Base-by-base conservation (phyloP, 2,888 invertebrate genomes). In the Eugnorisma glareosa region DNA sequence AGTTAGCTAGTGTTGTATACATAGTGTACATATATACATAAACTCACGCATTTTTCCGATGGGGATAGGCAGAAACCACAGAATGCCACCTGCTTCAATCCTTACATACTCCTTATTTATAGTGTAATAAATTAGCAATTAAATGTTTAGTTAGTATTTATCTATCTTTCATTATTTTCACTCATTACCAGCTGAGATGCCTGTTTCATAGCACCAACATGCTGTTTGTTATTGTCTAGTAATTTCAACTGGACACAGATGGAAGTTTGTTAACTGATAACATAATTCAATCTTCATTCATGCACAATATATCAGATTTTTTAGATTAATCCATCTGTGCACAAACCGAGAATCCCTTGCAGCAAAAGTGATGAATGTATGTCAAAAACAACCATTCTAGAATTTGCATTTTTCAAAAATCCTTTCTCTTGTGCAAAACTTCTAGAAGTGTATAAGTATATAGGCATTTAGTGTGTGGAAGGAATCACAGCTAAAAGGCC, bases 1-100 rank as follows among this genome's bases (percentile, higher is more conserved):
- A 93, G 48, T 80, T 80, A 88, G 73, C 79, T 73, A 13, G 21
- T 67, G 61, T 75, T 77, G 68, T n/a, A n/a, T n/a, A n/a, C n/a
- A n/a, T 35, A 35, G 35, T 35, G 35, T 35, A 35, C 35, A n/a
- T n/a, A n/a, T n/a, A n/a, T n/a, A n/a, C n/a, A n/a, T n/a, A n/a
- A n/a, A n/a, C n/a, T n/a, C n/a, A n/a, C n/a, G n/a, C n/a, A n/a
- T n/a, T n/a, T n/a, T n/a, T n/a, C n/a, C n/a, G n/a, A n/a, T n/a
- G n/a, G n/a, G n/a, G n/a, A n/a, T n/a, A n/a, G n/a, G n/a, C n/a
- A n/a, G n/a, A n/a, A n/a, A n/a, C n/a, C n/a, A n/a, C n/a, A n/a
- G n/a, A n/a, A n/a, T n/a, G n/a, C n/a, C n/a, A n/a, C n/a, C n/a
- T n/a, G n/a, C n/a, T n/a, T n/a, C n/a, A n/a, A n/a, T n/a, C n/a